Base-by-base conservation (phyloP, 2,888 invertebrate genomes). In the Tortricodes alternella region DNA sequence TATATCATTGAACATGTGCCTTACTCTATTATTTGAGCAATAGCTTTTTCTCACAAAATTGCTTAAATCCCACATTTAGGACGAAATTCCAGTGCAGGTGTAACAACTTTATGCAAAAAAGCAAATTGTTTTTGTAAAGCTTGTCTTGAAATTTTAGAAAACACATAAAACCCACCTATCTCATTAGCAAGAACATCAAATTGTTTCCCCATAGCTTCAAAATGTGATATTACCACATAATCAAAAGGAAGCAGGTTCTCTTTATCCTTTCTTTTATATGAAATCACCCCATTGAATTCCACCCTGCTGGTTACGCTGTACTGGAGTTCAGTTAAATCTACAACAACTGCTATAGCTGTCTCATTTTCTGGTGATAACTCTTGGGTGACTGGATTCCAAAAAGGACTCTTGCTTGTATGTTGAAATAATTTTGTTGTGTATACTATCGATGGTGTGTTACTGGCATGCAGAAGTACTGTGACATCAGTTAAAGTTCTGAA, bases 341-440 rank as follows among this genome's bases (percentile, higher is more conserved):
- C 62, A 2, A 80, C 68, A 41, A 73, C 68, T 13, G 71, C 68
- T 27, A 86, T 50, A 4, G 70, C 69, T 0, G 66, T 63, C 32
- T 76, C 64, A 2, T 58, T 48, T n/a, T 71, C 61, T 6, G 61
- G 59, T 51, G 59, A 52, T 3, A 83, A 38, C 3, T 46, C 61
- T 15, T 68, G 68, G 5, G 1, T 18, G 3, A 58, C 61, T 8
- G 82, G 77, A 19, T 61, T 66, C 83, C 83, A 86, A 64, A 67
- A 76, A 9, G 83, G 83, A 24, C 72, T 16, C 18, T n/a, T 24
- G 2, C 60, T 16, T 0, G 50, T 64, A 46, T 64, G 67, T 34
- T 74, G 64, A 65, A 70, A 88, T n/a, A 86, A 19, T 60, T 81
- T 85, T 46, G 86, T 83, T 8, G 64, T 71, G 59, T 88, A 85